A percentile compares a stretch with the other conserved stretches of the same genome.
phyloP scores from a whole-genome alignment of 1,140 invertebrate species.

The Cydia pomonella region DNA sequence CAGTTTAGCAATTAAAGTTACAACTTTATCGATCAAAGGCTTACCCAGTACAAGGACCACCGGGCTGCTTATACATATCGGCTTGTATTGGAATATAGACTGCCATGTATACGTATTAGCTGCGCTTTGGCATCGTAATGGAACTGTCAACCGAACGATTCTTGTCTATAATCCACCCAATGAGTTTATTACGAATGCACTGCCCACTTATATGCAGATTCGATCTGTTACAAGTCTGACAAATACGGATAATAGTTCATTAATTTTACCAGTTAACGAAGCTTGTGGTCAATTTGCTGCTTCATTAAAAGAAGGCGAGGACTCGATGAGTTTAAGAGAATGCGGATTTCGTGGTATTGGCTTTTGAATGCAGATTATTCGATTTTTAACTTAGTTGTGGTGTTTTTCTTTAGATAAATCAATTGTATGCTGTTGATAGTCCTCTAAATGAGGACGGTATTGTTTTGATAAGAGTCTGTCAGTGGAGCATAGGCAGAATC shows the following conservation, averaged over 20 bases:
- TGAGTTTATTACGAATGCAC: conserved; percentile 68
- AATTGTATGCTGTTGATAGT: background rate
- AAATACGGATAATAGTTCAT: conserved; percentile 51
- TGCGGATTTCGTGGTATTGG: conserved; percentile 23
- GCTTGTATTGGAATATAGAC: conserved; percentile 44
- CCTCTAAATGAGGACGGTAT: background rate
- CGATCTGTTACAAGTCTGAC: conserved; percentile 40
- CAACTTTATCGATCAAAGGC: conserved; percentile 76
- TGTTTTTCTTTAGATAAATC: background rate
- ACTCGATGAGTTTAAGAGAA: conserved; percentile 21
- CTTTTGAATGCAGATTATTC: background rate
- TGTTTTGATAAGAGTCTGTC: too few species aligned
- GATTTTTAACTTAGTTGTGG: background rate
- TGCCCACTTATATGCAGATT: conserved; percentile 57
- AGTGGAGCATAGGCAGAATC: background rate
- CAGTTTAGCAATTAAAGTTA: conserved; percentile 77
- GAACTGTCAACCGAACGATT: conserved; percentile 65
- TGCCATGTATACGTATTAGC: conserved; percentile 63
- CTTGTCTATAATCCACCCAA: conserved; percentile 68
- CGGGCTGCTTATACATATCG: conserved; percentile 55
- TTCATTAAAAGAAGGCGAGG: conserved; percentile 32
- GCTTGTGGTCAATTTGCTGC: conserved; percentile 36
- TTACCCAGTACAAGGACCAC: conserved; percentile 64
- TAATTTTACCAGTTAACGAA: conserved; percentile 46
- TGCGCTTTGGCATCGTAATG: conserved; percentile 62